Base-by-base conservation (phyloP, 2,113 vertebrate genomes). In the Crotalus viridis region DNA sequence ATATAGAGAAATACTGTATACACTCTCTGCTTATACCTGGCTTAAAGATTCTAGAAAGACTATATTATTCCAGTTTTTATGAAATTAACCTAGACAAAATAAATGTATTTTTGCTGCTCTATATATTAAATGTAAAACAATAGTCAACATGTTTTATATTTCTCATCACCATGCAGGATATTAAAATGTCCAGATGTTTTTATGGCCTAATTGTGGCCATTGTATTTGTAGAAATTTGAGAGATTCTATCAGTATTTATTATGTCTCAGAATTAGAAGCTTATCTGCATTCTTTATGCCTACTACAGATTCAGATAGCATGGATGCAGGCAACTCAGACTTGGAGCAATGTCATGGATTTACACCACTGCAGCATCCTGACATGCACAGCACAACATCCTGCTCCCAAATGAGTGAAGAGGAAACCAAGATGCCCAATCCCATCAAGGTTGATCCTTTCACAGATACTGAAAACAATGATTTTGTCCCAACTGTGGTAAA, bases 381-480 rank as follows among this genome's bases (percentile, higher is more conserved):
- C 0, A 89, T 97, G 94, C 98, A 97, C 94, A 98, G 98, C 96
- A 99, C 95, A 48, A 99, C 98, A 3, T 96, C 98, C 48, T 98
- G 97, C 94, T 99, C 98, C 13, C 97, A 98, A 95, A 98, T 97
- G 57, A 98, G 98, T 0, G 98, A 99, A 0, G 98, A 98, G 0
- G 98, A 98, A 48, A 90, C 97, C 95, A 98, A 98, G 93, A 95
- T 94, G 0, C 57, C 95, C 85, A 97, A 96, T 28, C 95, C 96
- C 64, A 95, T 69, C 1, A 98, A 97, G 81, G 96, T 93, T 28
- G 97, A 98, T 89, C 85, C 95, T 48, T 96, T 97, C 90, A 85
- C 95, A 9, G n/a, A 91, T 0, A 51, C 97, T n/a, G 96, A 97
- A 88, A 95, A 97, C 87, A 97, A 96, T 88, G 97, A 98, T 9